A percentile compares a stretch with the other conserved stretches of the same genome.
Evolutionary conservation across 2,888 invertebrate genomes (phyloP).

Genomic region (Phalera bucephala): DNA sequence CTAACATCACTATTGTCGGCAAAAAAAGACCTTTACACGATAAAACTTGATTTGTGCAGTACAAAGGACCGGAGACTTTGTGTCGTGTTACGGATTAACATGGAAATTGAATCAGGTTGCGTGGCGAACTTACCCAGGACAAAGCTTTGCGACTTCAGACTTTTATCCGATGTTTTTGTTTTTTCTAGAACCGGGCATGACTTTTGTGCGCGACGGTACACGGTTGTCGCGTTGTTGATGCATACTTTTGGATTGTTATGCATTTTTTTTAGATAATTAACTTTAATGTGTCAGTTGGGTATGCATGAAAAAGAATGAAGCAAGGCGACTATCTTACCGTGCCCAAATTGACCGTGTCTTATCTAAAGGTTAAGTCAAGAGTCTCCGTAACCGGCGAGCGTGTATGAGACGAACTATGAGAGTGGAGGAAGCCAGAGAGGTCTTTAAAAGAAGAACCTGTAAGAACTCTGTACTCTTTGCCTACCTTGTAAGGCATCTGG

Average conservation of each 20-base stretch:
- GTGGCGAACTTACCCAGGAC: conserved; percentile 42
- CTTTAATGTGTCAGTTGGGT: too few species aligned
- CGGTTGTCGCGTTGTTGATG: conserved; percentile 1
- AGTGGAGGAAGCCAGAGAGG: too few species aligned
- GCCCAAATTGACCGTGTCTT: too few species aligned
- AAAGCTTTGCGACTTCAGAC: conserved; percentile 43
- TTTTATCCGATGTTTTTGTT: conserved; percentile 22
- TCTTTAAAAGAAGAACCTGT: too few species aligned
- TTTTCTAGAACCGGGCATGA: conserved; percentile 17
- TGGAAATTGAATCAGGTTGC: conserved; percentile 69
- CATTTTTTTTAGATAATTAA: too few species aligned
- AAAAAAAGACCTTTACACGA: conserved; percentile 38
- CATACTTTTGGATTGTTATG: conserved; percentile 6
- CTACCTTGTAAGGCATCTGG: too few species aligned
- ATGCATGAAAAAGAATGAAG: too few species aligned
- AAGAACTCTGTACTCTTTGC: too few species aligned
- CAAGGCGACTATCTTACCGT: too few species aligned
- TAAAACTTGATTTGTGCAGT: conserved; percentile 41
- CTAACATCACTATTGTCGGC: conserved; percentile 26
- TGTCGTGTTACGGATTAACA: conserved; percentile 62
- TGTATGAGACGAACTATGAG: too few species aligned
- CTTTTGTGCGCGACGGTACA: conserved; percentile 9
- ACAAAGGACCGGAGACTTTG: conserved; percentile 49
- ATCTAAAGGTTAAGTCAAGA: too few species aligned
- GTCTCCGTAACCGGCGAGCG: too few species aligned